Base-by-base conservation (phyloP, 2,113 vertebrate species). In the Carassius auratus region DNA sequence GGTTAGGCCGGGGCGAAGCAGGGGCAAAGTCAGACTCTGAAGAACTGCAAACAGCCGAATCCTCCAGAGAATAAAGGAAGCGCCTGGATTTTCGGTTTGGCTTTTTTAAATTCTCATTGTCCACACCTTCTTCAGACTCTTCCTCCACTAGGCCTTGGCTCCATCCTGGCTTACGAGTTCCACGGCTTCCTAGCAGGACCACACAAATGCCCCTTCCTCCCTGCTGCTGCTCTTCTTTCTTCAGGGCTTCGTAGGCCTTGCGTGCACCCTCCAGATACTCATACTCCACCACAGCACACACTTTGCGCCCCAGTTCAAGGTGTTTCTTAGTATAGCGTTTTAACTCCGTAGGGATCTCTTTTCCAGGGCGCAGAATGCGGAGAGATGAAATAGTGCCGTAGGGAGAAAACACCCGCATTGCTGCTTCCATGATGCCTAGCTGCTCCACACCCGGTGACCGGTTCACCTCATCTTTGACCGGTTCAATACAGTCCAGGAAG, bases 261-360 rank as follows among this genome's bases (percentile, higher is more conserved):
- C 91, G 85, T 2, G 93, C 91, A 0, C 92, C 92, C 64, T 95
- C 94, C 83, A 96, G 89, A 81, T 82, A 91, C 81, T 95, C 94
- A 3, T 95, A 96, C 89, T 95, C 96, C 62, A 96, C 93, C 86
- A 96, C 92, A 0, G 93, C 95, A 0, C 95, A 96, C 83, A 92
- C 86, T 1, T 89, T 88, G 64, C 91, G 93, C 52, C 95, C 92
- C 15, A 96, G 92, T 91, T 95, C 93, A 0, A 90, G 90, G 88
- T 96, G 95, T 0, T 79, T 86, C 17, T 90, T 83, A 0, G 89
- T 3, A 1, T 94, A 94, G 9, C 84, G 90, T 74, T 91, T 92
- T 33, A 96, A 90, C 0, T 94, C 94, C 0, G 87, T 76, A 4
- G 95, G 96, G 19, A 96, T 86, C 84, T 95, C 94, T 42, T 94